Evolutionary conservation across 2,888 invertebrate species (phyloP).

Genomic region (Himalopsyche tibetana): DNA sequence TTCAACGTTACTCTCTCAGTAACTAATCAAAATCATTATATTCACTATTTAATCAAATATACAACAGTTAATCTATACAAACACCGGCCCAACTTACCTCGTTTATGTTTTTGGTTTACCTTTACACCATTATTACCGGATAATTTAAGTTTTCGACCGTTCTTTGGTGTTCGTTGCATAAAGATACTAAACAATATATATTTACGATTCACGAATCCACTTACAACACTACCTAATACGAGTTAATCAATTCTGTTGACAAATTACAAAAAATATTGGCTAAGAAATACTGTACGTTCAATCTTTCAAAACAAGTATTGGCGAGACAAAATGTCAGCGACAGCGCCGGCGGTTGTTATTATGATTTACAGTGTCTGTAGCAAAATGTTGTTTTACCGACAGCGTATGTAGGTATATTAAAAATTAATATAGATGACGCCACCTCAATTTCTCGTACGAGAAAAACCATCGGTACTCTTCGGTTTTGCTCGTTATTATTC

Average conservation of each 20-base stretch:
- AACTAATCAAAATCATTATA: background rate
- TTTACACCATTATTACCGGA: conserved; percentile 58
- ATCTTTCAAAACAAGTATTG: background rate
- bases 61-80: background rate
- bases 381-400: conserved; percentile 5
- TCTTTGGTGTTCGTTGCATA: conserved; percentile 61
- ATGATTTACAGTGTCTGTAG: background rate
- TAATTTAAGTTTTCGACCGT: conserved; percentile 56
- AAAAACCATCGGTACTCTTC: background rate
- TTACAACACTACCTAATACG: background rate
- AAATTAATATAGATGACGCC: background rate
- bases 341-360: background rate
- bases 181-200: background rate
- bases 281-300: too few relatives aligned
- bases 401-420: background rate
- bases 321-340: background rate
- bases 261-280: too few relatives aligned
- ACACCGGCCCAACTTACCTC: conserved; percentile 50
- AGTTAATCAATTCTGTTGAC: too few relatives aligned
- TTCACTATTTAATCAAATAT: background rate
- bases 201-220: background rate
- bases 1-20: background rate
- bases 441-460: background rate
- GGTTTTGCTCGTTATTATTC: conserved; percentile 46
- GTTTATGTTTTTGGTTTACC: conserved; percentile 42